These are phyloP conservation scores for Vanessa atalanta DNA, from an alignment of 1,140 invertebrate species.

Conservation along the genomic window DNA sequence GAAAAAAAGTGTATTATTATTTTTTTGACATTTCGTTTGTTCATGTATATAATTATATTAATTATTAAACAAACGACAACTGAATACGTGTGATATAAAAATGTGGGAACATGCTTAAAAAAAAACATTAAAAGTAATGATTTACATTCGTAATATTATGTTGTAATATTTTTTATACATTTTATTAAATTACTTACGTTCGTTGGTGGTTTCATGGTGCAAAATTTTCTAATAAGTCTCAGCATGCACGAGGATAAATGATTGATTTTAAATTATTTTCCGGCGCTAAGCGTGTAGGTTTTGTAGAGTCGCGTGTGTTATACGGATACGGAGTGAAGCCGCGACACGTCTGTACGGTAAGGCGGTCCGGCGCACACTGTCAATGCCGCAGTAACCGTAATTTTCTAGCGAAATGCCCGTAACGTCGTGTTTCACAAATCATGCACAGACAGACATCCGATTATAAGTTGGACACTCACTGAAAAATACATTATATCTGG, in stretches of 20 bases:
- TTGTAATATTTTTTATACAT: neutral
- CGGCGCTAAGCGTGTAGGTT: slow-evolving; percentile 10
- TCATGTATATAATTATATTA: no score
- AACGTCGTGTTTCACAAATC: slow-evolving; percentile 5
- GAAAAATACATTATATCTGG: neutral
- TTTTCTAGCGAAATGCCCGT: slow-evolving; percentile 12
- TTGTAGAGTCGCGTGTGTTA: slow-evolving; percentile 43
- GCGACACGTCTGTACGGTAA: slow-evolving; percentile 49
- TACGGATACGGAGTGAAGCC: slow-evolving; percentile 55
- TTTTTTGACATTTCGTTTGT: no score
- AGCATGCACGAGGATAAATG: slow-evolving; percentile 54
- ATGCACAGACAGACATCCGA: slow-evolving; percentile 19
- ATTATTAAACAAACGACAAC: no score
- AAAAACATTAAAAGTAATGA: neutral
- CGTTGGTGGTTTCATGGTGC: slow-evolving; percentile 73
- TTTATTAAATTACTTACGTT: slow-evolving; percentile 56
- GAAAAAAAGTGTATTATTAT: no score
- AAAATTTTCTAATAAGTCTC: slow-evolving; percentile 59
- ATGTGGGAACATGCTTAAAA: neutral
- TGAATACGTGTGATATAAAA: neutral
- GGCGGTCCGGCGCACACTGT: slow-evolving; percentile 65
- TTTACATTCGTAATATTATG: neutral
- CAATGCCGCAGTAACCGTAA: slow-evolving; percentile 34
- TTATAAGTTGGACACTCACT: slow-evolving; percentile 8
- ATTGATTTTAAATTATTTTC: slow-evolving; percentile 15